Conservation (phyloP, 2,888 invertebrate species). For the Lycia hirtaria region DNA sequence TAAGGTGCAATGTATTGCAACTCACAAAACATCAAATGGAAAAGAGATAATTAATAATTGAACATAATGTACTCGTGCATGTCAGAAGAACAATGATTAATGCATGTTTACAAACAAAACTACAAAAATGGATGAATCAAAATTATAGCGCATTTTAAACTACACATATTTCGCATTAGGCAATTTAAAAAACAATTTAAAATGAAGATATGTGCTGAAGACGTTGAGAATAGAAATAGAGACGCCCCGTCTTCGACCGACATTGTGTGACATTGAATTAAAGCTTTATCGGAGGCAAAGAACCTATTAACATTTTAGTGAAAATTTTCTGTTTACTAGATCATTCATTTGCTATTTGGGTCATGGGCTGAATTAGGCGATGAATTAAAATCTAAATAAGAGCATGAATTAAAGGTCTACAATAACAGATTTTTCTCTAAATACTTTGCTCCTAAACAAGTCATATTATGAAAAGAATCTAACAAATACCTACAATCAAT, state of each 20-base stretch:
- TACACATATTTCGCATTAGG: not conserved
- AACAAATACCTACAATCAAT: no score
- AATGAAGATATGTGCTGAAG: no score
- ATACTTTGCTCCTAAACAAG: no score
- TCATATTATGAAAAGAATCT: no score
- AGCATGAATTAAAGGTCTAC: no score
- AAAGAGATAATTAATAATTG: no score
- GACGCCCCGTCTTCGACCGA: constrained; percentile 44
- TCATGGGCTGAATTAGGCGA: constrained; percentile 23
- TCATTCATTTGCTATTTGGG: constrained; percentile 33
- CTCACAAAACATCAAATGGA: no score
- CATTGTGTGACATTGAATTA: constrained; percentile 64
- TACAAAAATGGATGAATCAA: constrained; percentile 1
- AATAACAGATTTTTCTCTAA: no score
- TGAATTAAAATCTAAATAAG: no score
- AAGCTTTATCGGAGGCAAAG: constrained; percentile 71
- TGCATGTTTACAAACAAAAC: constrained; percentile 3
- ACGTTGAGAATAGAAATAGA: constrained; percentile 42
- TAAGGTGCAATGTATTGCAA: no score
- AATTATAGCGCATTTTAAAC: not conserved
- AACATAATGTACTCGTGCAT: no score
- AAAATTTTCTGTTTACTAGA: constrained; percentile 44
- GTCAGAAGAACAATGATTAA: not conserved
- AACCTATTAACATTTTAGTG: constrained; percentile 72
- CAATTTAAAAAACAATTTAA: no score